Evolutionary conservation across 2,113 vertebrate species (phyloP), one percentile per base, ranked within the genome.

Genomic region (Pungitius pungitius): DNA sequence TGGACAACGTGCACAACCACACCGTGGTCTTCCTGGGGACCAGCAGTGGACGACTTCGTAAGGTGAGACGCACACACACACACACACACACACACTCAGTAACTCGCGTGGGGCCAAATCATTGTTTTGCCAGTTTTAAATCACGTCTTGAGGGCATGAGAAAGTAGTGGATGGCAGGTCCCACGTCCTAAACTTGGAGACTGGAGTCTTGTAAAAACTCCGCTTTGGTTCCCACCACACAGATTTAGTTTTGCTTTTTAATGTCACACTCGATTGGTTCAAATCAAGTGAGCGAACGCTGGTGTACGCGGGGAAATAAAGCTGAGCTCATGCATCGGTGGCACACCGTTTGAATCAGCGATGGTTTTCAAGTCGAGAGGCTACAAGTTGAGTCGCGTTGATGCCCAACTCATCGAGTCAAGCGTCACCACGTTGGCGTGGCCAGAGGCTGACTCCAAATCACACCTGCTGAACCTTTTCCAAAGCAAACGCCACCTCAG

Each of bases 1-100:
- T 97, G 66, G 94, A 96, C 89, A 93, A 89, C 0, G 85, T 97
- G 42, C 94, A 97, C 84, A 95, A 95, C 87, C 96, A 94, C 89
- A 96, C 96, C 0, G 96, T 97, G 0, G 94, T 95, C 62, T 99
- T 99, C 83, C 94, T 99, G 90, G 98, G 98, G 84, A 99, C 95
- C 0, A 92, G 88, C 78, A 95, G 86, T 0, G 98, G 97, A 54
- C 89, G 91, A 47, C 95, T 99, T 20, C 94, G 95, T 67, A 99
- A 99, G 97, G 97, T 97, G 92, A 93, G 91, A 78, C 62, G 5
- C 27, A 45, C 17, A 37, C 15, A 49, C 27, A 49, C 57, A 75
- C 68, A 61, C 2, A 12, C 17, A 57, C 55, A 35, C 17, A 35
- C 56, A 35, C 56, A 57, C 55, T 20, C 55, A 57, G 27, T 20